These are phyloP conservation scores for Avahi laniger DNA, from an alignment of 2,797 vertebrate genomes.

Conservation along the genomic window DNA sequence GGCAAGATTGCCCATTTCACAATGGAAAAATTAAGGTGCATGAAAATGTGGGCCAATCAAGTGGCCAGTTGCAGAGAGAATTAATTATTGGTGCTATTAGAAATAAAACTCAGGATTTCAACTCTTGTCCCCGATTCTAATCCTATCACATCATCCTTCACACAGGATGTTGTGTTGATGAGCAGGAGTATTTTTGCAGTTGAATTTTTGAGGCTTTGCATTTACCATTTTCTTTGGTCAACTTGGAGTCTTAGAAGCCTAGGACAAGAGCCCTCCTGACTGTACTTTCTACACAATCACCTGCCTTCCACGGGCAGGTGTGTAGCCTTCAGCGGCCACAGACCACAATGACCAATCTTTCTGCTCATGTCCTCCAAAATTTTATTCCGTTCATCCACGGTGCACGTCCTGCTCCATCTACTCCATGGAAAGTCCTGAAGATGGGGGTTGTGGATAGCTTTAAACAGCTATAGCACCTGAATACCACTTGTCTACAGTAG, in stretches of 20 bases:
- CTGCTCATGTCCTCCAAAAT: not conserved
- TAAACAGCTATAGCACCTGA: not conserved
- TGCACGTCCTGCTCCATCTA: not conserved
- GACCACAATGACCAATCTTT: not conserved
- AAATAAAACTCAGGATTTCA: not conserved
- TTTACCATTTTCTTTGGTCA: not conserved
- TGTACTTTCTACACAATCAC: not conserved
- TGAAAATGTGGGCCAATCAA: not conserved
- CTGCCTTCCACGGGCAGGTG: not conserved
- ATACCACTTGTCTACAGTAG: not conserved
- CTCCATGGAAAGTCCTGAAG: not conserved
- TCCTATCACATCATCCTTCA: not conserved
- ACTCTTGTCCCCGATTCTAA: not conserved
- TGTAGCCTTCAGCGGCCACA: not conserved
- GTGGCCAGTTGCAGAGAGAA: not conserved
- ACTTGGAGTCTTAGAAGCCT: not conserved
- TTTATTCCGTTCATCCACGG: not conserved
- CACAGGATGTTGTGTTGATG: not conserved
- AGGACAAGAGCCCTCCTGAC: not conserved
- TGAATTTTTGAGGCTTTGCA: not conserved
- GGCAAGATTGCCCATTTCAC: not conserved
- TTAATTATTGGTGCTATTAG: not conserved
- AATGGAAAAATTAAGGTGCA: not conserved
- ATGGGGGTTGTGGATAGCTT: not conserved
- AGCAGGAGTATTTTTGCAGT: not conserved